Conservation (phyloP, 1,140 invertebrate species). For the Drosophila repletoides region DNA sequence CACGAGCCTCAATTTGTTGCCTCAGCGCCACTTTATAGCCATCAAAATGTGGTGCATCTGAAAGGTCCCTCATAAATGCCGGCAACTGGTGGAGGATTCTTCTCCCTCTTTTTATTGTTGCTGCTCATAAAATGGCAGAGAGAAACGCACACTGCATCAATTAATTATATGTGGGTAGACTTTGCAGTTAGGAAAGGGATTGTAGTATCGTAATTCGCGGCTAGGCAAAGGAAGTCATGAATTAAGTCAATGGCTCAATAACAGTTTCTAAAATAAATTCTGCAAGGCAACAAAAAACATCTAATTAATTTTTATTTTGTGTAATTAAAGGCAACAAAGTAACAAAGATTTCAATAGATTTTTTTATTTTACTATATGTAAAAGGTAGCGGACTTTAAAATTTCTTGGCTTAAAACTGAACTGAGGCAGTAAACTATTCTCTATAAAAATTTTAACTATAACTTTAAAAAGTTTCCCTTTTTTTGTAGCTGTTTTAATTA, state of each 20-base stretch:
- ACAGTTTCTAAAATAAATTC: neutral
- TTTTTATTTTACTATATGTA: neutral
- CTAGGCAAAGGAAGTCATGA: constrained; percentile 54
- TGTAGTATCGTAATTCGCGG: too few species aligned
- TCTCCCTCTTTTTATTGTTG: constrained; percentile 41
- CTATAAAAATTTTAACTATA: too few species aligned
- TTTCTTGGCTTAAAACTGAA: too few species aligned
- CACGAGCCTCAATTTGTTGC: constrained; percentile 48
- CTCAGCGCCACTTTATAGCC: constrained; percentile 20
- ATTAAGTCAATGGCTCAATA: constrained; percentile 48
- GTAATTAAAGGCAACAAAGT: too few species aligned
- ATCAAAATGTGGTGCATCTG: constrained; percentile 40
- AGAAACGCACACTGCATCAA: constrained; percentile 37
- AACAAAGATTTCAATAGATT: neutral
- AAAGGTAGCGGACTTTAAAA: too few species aligned
- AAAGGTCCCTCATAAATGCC: constrained; percentile 52
- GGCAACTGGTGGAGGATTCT: neutral
- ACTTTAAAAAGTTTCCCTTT: too few species aligned
- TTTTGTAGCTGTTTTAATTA: too few species aligned
- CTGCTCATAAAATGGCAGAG: constrained; percentile 66
- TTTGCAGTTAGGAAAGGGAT: constrained; percentile 17
- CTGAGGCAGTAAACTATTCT: too few species aligned
- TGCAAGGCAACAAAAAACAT: neutral
- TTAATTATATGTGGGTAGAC: constrained; percentile 40
- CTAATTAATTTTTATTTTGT: neutral